Base-by-base conservation (phyloP, 1,140 invertebrate species). In the Heliconius eleuchia region DNA sequence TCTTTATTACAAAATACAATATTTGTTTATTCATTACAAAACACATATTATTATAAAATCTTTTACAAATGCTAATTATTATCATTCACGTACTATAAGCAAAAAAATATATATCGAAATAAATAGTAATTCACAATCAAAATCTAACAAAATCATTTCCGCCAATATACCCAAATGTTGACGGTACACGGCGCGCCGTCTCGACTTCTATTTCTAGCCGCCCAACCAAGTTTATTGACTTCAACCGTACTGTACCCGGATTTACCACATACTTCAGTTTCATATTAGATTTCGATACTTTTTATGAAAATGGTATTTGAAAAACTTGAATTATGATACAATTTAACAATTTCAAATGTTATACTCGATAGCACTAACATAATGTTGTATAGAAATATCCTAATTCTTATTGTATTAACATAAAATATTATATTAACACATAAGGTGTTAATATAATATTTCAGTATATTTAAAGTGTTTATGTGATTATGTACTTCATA, bases 221-320 rank as follows among this genome's bases (percentile, higher is more conserved):
- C 90, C 91, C 91, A 89, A 86, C 87, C 85, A 89, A 92, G 91
- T 93, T 93, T 93, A 93, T 92, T 93, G 91, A 93, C 91, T 86
- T 85, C 78, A 82, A 80, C 80, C 83, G 85, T 80, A 80, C 83
- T 82, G 80, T 82, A 85, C 89, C 84, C 86, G 85, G 85, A 89
- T 87, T 88, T 85, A 86, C 85, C 84, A 87, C 86, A 85, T 85
- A 84, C 83, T 76, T 78, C 78, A 78, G 76, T 82, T 81, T 82
- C 82, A 82, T 80, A 80, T 66, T 66, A 66, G 60, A 66, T 66
- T 66, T 80, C 75, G 79, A 80, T 80, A 80, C 79, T 76, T 80
- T 80, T 50, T 76, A 80, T 80, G 79, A 76, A 76, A 80, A 72
- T 66, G 0, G 27, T 66, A 9, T 66, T 66, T 27, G 60, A 23